Base-by-base conservation (phyloP, 2,797 vertebrate genomes). In the Macropus fuliginosus region DNA sequence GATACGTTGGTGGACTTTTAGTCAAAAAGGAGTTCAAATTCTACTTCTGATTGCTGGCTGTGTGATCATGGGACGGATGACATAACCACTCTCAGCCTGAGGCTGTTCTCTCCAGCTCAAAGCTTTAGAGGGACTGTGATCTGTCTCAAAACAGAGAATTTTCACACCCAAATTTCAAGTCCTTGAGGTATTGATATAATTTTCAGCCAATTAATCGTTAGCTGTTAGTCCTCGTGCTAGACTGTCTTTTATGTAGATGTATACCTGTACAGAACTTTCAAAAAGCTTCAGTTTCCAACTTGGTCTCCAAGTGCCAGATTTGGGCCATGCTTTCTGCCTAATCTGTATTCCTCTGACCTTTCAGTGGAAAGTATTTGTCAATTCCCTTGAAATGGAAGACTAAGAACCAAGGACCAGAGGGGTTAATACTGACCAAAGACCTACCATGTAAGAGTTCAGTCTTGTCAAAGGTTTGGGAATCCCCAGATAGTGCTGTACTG, bases 391-490 rank as follows among this genome's bases (percentile, higher is more conserved):
- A 54, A 16, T 54, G 29, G n/a, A 40, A 54, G 46, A 21, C 21
- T 10, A 52, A 52, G 21, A 54, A 21, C 90, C 18, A 92, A 54
- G 54, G 21, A 55, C 74, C 10, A 11, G 57, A 46, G 34, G 24
- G 54, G 90, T 31, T 1, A 92, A 11, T 13, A 9, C 4, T 46
- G 66, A 11, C 34, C 16, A 91, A 91, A 16, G 56, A 4, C 54
- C 9, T 87, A 54, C 31, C 14, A 55, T 91, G n/a, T 59, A 90
- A 93, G 93, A 94, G 40, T 59, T 56, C 55, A 52, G 46, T 24
- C 92, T 56, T 91, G 46, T 87, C 31, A 0, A 24, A 57, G 27
- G n/a, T 92, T 95, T 18, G 91, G 92, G 74, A 94, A 94, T 92
- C 91, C 62, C 54, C 24, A 29, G 54, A 31, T 31, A 28, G 46